These are phyloP conservation scores for Falco novaeseelandiae DNA, from an alignment of 2,797 vertebrate species.

Conservation along the genomic window DNA sequence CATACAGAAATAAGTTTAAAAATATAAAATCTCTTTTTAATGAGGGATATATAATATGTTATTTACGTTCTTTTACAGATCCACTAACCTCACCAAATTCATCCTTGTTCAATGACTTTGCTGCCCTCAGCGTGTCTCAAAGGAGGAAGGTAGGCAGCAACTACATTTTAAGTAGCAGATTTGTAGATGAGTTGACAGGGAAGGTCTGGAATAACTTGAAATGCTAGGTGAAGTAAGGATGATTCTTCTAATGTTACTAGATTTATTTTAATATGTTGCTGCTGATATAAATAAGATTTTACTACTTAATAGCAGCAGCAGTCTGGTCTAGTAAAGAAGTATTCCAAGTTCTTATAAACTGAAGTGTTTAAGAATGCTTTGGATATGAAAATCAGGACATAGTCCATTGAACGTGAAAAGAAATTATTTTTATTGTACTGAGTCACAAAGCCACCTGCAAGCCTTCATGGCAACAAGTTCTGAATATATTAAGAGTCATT, in stretches of 20 bases:
- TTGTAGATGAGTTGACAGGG: neutral
- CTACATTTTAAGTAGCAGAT: neutral
- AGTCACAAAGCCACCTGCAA: neutral
- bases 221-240: neutral
- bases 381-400: neutral
- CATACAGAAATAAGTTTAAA: neutral
- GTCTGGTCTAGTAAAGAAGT: too few species aligned
- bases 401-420: neutral
- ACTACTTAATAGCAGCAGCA: too few species aligned
- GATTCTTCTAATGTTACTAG: neutral
- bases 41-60: neutral
- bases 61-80: conserved; percentile 80
- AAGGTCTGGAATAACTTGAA: conserved; percentile 21
- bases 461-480: neutral
- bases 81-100: conserved; percentile 93
- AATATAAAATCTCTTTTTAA: neutral
- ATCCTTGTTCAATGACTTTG: conserved; percentile 97
- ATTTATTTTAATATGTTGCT: neutral
- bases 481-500: neutral
- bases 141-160: conserved; percentile 92
- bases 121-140: conserved; percentile 95
- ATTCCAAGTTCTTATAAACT: neutral
- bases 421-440: neutral
- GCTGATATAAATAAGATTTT: neutral
- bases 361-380: neutral